Base-by-base conservation (phyloP, 2,888 invertebrate species). In the Dorcus parallelipipedus region DNA sequence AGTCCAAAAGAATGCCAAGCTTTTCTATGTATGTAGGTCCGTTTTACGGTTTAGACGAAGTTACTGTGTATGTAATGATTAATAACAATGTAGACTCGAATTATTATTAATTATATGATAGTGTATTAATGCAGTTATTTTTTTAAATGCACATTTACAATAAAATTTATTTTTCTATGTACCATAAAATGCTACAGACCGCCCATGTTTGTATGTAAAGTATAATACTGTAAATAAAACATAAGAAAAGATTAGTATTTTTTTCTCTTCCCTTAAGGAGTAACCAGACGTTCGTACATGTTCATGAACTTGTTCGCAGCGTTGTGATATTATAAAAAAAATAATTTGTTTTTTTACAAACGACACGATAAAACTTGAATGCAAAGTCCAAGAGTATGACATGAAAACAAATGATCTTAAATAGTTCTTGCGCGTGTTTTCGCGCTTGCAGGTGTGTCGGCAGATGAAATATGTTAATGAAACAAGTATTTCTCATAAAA, bases 81-180 rank as follows among this genome's bases (percentile, higher is more conserved):
- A 41, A 41, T 23, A 20, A 45, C 23, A 41, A 41, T 45, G 14
- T 45, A 45, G 45, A 23, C 23, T 42, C 14, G 14, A 14, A 42
- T 42, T 45, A 45, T 10, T 45, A 45, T 45, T 43, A 43, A 43
- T 17, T 42, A 42, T 14, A 14, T 41, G 42, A 20, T 20, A 20
- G 17, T 10, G 8, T 9, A 10, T 45, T 45, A 20, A 17, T 23
- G 17, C 45, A 45, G 23, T 20, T 45, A 45, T 45, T 45, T 45
- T 41, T 45, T 45, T 45, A 17, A 20, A 45, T 45, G 23, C 20
- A 45, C 23, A 45, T 45, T 10, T 20, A 45, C 20, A 45, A 10
- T 45, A 45, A 33, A 33, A 20, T 45, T 45, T 45, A 45, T 45
- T 45, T 45, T 45, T 45, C 45, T 45, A 45, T 45, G 45, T 45